phyloP scores from a whole-genome alignment of 2,113 vertebrate species.

The Proteles cristata region DNA sequence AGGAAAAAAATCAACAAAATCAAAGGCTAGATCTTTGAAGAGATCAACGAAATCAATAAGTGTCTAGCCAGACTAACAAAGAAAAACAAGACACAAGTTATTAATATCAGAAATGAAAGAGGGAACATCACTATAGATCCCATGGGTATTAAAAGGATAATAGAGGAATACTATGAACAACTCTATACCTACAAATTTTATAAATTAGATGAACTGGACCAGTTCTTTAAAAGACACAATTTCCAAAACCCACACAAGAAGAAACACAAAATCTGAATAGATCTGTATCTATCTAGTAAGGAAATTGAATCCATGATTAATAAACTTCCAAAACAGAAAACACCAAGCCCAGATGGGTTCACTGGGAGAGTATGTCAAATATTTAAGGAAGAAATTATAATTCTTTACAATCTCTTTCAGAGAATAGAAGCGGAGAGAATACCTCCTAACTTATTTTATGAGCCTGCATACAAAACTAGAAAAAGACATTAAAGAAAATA shows the following conservation, averaged over 20 bases:
- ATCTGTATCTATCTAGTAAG: not conserved
- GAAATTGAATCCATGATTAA: not conserved
- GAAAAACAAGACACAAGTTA: not conserved
- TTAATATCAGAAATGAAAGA: not conserved
- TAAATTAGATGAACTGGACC: not conserved
- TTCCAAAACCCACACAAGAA: not conserved
- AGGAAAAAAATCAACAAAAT: not conserved
- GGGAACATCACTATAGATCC: not conserved
- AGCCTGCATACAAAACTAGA: not conserved
- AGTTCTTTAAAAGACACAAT: not conserved
- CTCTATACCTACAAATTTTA: not conserved
- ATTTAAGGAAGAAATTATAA: not conserved
- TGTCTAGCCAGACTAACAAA: conserved; percentile 7
- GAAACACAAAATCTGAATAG: not conserved
- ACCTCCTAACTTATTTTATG: not conserved
- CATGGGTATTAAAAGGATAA: not conserved
- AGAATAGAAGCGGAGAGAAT: not conserved
- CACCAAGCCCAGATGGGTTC: not conserved
- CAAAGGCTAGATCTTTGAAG: conserved; percentile 17
- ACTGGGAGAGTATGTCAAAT: not conserved
- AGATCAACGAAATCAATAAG: not conserved
- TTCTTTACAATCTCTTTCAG: not conserved
- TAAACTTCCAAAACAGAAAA: not conserved
- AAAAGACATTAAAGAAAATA: not conserved
- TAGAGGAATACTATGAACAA: not conserved